Evolutionary conservation across 2,797 vertebrate genomes (phyloP), one percentile per base, ranked within the genome.

Genomic region (Distichodus sexfasciatus): DNA sequence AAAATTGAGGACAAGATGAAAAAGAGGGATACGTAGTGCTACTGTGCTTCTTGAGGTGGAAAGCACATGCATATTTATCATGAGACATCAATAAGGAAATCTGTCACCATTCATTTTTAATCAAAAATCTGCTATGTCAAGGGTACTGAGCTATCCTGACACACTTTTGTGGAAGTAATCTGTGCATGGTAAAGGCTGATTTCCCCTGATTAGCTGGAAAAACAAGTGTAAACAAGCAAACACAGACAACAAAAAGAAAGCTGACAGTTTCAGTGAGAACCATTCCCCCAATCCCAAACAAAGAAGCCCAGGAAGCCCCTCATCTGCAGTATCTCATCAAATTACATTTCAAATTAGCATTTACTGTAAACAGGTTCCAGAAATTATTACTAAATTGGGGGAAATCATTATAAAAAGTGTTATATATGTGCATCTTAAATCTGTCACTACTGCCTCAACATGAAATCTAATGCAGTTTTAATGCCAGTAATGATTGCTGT

Each of bases 101-200:
- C 64, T 75, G 67, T 73, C 71, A 71, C 61, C 55, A 82, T 83
- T 71, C 69, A 81, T 77, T 75, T 82, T 81, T 81, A 76, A 81
- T 84, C 71, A 68, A 72, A 79, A 63, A 65, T 17, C 60, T 66
- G 35, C 24, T 24, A 43, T 41, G 55, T 14, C 43, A 53, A 61
- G 55, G 41, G 28, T 64, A 38, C 76, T 24, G 44, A 58, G 66
- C 38, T 59, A 69, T 68, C 47, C 74, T 79, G 74, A 80, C 72
- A 75, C 33, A 72, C 66, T 78, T 77, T 62, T 29, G 47, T 66
- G 44, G 24, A 44, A 71, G 33, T 31, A 36, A 44, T 15, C 17
- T 46, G 17, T 57, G 29, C 60, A 21, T n/a, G 17, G 51, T 59
- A 69, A 77, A 76, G 7, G 43, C 46, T 67, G 26, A 63, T 65